These are phyloP conservation scores for Thaumetopoea pityocampa DNA, from an alignment of 1,140 invertebrate species.

Conservation along the genomic window DNA sequence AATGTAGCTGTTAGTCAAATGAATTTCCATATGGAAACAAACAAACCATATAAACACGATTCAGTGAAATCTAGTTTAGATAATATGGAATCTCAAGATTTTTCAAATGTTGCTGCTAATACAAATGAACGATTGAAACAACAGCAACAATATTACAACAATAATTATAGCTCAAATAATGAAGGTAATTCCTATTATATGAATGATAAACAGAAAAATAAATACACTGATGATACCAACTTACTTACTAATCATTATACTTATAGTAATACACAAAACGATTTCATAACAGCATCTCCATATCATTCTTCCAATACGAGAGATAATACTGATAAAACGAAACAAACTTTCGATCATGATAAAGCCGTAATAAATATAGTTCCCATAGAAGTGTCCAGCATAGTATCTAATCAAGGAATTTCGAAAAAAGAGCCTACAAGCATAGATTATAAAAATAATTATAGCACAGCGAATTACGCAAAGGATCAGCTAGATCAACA, in stretches of 20 bases:
- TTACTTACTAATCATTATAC: constrained; percentile 31
- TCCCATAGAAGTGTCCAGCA: constrained; percentile 66
- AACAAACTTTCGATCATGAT: constrained; percentile 65
- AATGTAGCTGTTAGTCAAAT: constrained; percentile 52
- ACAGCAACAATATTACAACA: constrained; percentile 32
- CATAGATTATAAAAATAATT: constrained; percentile 37
- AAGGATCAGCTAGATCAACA: constrained; percentile 50
- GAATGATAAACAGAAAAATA: constrained; percentile 44
- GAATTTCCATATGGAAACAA: constrained; percentile 60
- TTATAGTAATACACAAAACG: constrained; percentile 42
- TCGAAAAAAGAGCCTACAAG: constrained; percentile 24
- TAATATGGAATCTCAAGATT: constrained; percentile 56
- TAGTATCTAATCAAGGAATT: constrained; percentile 48
- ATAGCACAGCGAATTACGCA: constrained; percentile 28
- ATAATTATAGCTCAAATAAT: constrained; percentile 13
- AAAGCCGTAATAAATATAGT: constrained; percentile 72
- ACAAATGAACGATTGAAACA: constrained; percentile 63
- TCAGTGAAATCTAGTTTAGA: constrained; percentile 48
- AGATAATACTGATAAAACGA: constrained; percentile 44
- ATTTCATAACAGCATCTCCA: constrained; percentile 55
- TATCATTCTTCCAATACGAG: constrained; percentile 39
- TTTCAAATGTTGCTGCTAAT: constrained; percentile 65
- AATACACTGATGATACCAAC: constrained; percentile 30
- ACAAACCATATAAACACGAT: constrained; percentile 53
- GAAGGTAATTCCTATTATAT: constrained; percentile 22